These are phyloP conservation scores for Erethizon dorsatum DNA, from an alignment of 2,797 vertebrate genomes.

Conservation along the genomic window DNA sequence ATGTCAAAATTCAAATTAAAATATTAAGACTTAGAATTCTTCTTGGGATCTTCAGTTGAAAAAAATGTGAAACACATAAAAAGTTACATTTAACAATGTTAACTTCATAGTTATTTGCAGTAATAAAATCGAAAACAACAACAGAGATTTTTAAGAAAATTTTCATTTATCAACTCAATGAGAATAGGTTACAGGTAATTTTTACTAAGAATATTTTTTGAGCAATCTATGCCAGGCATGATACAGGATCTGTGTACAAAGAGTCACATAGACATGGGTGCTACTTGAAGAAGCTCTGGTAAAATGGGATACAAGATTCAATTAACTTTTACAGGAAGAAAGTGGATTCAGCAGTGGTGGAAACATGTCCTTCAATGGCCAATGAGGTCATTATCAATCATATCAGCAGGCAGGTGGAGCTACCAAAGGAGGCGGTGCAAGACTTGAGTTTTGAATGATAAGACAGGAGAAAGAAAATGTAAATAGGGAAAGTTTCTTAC, in stretches of 20 bases:
- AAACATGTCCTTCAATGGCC: not conserved
- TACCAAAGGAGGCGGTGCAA: not conserved
- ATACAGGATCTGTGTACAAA: not conserved
- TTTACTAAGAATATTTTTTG: not conserved
- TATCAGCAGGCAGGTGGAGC: not conserved
- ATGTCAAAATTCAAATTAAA: not conserved
- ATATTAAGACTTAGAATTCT: not conserved
- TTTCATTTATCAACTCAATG: conserved; percentile 18
- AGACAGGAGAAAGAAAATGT: not conserved
- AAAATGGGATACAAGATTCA: not conserved
- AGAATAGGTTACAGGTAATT: not conserved
- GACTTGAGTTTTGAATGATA: not conserved
- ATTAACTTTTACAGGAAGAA: not conserved
- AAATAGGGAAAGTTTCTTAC: not conserved
- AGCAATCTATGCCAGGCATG: not conserved
- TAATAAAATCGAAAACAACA: conserved; percentile 13
- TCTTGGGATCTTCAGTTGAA: conserved; percentile 33
- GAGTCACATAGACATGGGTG: not conserved
- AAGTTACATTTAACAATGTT: conserved; percentile 15
- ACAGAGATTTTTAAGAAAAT: not conserved
- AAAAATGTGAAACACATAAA: not conserved
- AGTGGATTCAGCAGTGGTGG: rapidly evolving
- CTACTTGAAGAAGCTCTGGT: not conserved
- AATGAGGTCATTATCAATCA: not conserved
- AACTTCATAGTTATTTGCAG: not conserved